Evolutionary conservation across 2,888 invertebrate species (phyloP), one percentile per base, ranked within the genome.

Genomic region (Tenthredo distinguenda): DNA sequence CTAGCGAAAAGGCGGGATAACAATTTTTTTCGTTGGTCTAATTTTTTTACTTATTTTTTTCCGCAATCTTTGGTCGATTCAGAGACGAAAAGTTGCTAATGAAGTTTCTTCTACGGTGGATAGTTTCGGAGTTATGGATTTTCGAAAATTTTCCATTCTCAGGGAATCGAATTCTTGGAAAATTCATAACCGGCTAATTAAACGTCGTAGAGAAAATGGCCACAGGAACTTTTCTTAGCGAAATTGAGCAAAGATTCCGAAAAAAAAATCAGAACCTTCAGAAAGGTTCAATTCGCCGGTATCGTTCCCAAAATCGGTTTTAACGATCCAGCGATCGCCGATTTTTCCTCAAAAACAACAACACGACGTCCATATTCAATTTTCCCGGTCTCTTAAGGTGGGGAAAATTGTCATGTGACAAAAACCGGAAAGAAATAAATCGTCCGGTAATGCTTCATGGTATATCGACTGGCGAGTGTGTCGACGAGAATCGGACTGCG

Each of bases 391-490:
- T 74, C 4, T 72, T 2, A 18, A 0, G 10, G 18, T n/a, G 3
- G 40, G 5, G 9, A n/a, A 72, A 43, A 72, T 43, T 40, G 5
- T 7, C n/a, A 31, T 15, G 31, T 18, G 26, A n/a, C n/a, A 77
- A 77, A 31, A 50, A 50, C 1, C 18, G n/a, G 37, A 21, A 50
- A 31, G 34, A 77, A 31, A 34, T 6, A 55, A 34, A 50, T 34
- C 50, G 77, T 50, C 10, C 18, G 5, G 77, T 77, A 77, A 77
- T 31, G 55, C 31, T 34, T 50, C 12, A 31, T 34, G 4, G 26
- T 26, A 37, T 37, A 77, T 77, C 50, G 77, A 77, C 43, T 81
- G 58, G 62, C 58, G 81, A 81, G 40, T 58, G 21, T 81, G 62
- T 62, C 62, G 40, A 62, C 58, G 37, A 81, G 4, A 62, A 81